Conservation (phyloP, 2,888 invertebrate genomes). For the Meliscaeva auricollis region DNA sequence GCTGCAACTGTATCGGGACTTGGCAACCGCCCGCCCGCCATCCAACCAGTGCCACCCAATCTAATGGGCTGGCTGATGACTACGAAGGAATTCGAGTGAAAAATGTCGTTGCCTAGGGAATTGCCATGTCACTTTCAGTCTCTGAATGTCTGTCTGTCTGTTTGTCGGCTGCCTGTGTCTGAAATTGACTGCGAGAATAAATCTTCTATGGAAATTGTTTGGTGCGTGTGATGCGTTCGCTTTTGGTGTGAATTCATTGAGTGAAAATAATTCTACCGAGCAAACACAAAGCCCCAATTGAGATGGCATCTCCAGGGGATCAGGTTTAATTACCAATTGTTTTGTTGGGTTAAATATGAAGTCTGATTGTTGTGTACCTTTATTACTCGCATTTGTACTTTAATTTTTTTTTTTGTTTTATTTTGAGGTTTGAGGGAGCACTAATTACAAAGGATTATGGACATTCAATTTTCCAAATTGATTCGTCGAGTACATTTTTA, state of each 20-base stretch:
- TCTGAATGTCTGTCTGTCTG: conserved; percentile 10
- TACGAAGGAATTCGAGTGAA: conserved; percentile 56
- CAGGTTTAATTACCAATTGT: conserved; percentile 73
- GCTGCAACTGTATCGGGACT: conserved; percentile 57
- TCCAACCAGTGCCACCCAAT: conserved; percentile 11
- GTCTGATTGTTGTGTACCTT: conserved; percentile 20
- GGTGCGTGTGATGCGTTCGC: conserved; percentile 66
- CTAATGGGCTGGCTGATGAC: background rate
- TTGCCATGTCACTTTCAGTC: conserved; percentile 47
- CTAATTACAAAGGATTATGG: conserved; percentile 52
- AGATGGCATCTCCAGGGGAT: conserved; percentile 47
- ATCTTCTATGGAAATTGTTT: conserved; percentile 41
- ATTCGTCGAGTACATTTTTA: conserved; percentile 60
- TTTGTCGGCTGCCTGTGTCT: conserved; percentile 13
- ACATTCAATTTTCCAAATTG: conserved; percentile 59
- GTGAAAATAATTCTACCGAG: conserved; percentile 63
- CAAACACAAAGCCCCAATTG: conserved; percentile 65
- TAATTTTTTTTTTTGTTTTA: conserved; percentile 16
- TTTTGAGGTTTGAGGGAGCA: background rate
- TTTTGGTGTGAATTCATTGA: conserved; percentile 63
- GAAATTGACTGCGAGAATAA: conserved; percentile 23
- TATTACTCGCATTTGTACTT: background rate
- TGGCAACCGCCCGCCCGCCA: conserved; percentile 6
- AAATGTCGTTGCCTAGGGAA: conserved; percentile 64
- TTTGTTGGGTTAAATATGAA: conserved; percentile 25